phyloP scores from a whole-genome alignment of 2,888 invertebrate genomes.

The Drosophila vallismaia region DNA sequence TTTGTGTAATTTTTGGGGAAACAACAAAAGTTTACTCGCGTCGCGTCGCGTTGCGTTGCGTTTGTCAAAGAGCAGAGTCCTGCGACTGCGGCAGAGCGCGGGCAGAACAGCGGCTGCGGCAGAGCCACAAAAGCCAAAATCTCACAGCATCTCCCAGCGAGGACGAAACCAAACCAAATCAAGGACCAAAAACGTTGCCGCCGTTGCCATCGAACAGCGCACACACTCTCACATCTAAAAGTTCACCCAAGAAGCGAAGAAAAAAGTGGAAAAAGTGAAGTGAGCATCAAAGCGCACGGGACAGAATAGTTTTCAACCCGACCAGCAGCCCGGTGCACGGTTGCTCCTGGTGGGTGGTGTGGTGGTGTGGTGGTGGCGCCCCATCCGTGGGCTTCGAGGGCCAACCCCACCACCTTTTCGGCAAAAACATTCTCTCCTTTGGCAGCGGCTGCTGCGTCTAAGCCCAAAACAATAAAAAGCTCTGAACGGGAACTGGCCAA shows the following conservation, averaged over 20 bases:
- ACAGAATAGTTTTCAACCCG: constrained; percentile 75
- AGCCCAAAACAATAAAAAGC: constrained; percentile 77
- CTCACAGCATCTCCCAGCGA: constrained; percentile 72
- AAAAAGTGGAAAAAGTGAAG: constrained; percentile 65
- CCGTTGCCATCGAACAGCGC: constrained; percentile 63
- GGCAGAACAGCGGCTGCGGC: constrained; percentile 9
- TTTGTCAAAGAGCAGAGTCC: constrained; percentile 78
- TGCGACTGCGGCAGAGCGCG: constrained; percentile 12
- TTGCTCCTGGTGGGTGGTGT: constrained; percentile 15
- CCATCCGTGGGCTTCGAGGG: constrained; percentile 26
- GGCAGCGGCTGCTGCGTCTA: constrained; percentile 70
- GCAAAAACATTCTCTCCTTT: constrained; percentile 37
- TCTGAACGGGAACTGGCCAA: constrained; percentile 38
- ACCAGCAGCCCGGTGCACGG: constrained; percentile 49
- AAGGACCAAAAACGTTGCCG: constrained; percentile 74
- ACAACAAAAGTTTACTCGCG: constrained; percentile 80
- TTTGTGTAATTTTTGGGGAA: constrained; percentile 46
- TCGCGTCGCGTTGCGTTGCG: constrained; percentile 74
- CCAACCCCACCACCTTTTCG: constrained; percentile 19
- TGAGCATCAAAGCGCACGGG: constrained; percentile 75
- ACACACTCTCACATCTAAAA: constrained; percentile 45
- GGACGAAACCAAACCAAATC: constrained; percentile 62
- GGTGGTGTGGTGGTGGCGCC: too few relatives aligned
- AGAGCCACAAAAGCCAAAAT: constrained; percentile 81
- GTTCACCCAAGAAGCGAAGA: constrained; percentile 37